Base-by-base conservation (phyloP, 2,113 vertebrate species). In the Trinectes maculatus region DNA sequence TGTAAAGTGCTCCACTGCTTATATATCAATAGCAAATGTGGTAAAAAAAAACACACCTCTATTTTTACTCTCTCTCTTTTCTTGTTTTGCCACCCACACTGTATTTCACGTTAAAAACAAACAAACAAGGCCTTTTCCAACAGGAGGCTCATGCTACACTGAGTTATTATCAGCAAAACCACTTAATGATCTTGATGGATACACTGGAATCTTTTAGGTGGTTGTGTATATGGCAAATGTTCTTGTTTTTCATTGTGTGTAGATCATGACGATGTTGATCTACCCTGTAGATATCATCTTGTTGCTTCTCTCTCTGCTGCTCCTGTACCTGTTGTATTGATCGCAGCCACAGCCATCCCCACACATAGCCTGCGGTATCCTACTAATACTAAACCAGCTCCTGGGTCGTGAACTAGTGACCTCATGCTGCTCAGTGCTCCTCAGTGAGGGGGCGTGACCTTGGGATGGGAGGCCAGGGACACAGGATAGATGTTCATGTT, bases 1-100 rank as follows among this genome's bases (percentile, higher is more conserved):
- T 82, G 82, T 92, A 93, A 92, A 93, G 91, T 92, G 89, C 88
- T 91, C 81, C 79, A 82, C 62, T 40, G 87, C 85, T 87, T 91
- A 91, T 89, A 90, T 74, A 85, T 83, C 79, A 81, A 77, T 68
- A 75, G 84, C 70, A 85, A 64, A 77, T 48, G 75, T 83, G 72
- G 56, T 60, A 12, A 28, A 34, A 68, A 36, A 70, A 60, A 21
- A 28, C 62, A 58, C 34, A 33, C 26, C 33, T 16, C 42, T 33
- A 46, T 74, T 72, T 70, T 44, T n/a, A 75, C 54, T 51, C 34
- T 62, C 42, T 61, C 22, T 52, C 21, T 56, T 71, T 79, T 75
- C 43, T 28, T 56, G 15, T 70, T 69, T 70, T 43, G 54, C 16
- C 46, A 42, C 40, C 24, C 19, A n/a, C 6, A 3, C 31, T 46